A percentile compares a stretch with the other conserved stretches of the same genome.
Conservation (phyloP, 1,140 invertebrate genomes). For the Nasonia longicornis region DNA sequence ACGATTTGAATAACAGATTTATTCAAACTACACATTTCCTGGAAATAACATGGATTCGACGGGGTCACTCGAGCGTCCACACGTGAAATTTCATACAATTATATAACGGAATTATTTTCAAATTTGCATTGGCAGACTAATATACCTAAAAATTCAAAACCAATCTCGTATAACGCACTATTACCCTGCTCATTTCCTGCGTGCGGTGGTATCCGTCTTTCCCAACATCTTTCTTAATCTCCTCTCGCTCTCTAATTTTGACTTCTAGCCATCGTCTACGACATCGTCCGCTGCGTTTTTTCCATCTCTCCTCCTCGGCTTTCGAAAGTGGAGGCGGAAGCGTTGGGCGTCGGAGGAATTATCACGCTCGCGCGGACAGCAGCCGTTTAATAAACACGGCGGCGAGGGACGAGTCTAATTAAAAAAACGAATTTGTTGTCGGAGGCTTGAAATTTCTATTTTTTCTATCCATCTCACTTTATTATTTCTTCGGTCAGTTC, state of each 20-base stretch:
- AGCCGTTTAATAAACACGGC: slow-evolving; percentile 32
- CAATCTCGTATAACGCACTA: neutral
- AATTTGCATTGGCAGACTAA: too few relatives aligned
- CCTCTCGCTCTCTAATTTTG: neutral
- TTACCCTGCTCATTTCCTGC: slow-evolving; percentile 1
- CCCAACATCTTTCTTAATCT: slow-evolving; percentile 8
- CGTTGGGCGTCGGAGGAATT: slow-evolving; percentile 33
- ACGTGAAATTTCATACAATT: neutral
- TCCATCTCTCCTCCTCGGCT: slow-evolving; percentile 11
- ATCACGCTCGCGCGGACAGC: slow-evolving; percentile 18
- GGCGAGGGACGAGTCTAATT: slow-evolving; percentile 16
- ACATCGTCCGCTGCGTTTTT: neutral
- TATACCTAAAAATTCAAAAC: too few relatives aligned
- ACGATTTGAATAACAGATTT: slow-evolving; percentile 21
- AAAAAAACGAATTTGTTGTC: slow-evolving; percentile 3
- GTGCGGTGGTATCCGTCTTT: neutral
- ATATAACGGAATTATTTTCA: neutral
- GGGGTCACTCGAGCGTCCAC: neutral
- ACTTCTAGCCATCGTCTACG: neutral
- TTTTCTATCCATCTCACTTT: neutral
- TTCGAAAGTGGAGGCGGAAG: slow-evolving; percentile 33
- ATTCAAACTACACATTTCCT: slow-evolving; percentile 8
- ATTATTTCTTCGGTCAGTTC: neutral
- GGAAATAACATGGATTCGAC: neutral
- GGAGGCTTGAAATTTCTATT: neutral